Base-by-base conservation (phyloP, 23 tunicate genomes). In the Trididemnum nubilum region DNA sequence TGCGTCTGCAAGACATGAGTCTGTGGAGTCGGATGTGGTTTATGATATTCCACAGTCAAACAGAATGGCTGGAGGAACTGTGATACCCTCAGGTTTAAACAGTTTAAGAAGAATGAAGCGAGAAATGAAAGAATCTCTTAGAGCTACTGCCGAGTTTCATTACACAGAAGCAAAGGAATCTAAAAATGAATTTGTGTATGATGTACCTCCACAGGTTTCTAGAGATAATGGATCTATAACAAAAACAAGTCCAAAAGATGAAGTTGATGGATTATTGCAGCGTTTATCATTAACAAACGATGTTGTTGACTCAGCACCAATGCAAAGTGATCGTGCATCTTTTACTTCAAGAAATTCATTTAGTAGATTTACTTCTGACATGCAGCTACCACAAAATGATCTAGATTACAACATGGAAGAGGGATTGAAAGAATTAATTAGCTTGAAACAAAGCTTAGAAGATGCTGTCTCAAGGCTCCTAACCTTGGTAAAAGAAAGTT, bases 31-130 rank as follows among this genome's bases (percentile, higher is more conserved):
- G 19, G 96, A 91, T 69, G 98, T 83, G 28, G 93, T 85, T 0
- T 93, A 93, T 80, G 98, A 93, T 72, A 87, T 93, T 25, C 97
- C 97, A 33, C 91, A 89, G 49, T 73, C 91, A 2, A 87, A 54
- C 44, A 87, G 33, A 64, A 67, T 40, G 38, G 35, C 4, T 4
- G 83, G 54, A 5, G 44, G 83, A 64, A 23, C 72, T 64, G 1
- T 59, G 30, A 69, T 85, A 35, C 50, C 90, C 1, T 70, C 90
- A n/a, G 93, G 93, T 28, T 65, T 88, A 33, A 76, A 67, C 34
- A 82, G 87, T 52, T 64, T 88, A 33, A 61, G 93, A 52, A 76
- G 93, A 82, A 88, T 88, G 93, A 64, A 80, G 34, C 34, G 83
- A 51, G 87, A 88, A 52, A 60, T 88, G 22, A 76, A 67, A 15